phyloP scores from a whole-genome alignment of 92 coral and sea anemone species.

The Umimayanthus chanpuru region DNA sequence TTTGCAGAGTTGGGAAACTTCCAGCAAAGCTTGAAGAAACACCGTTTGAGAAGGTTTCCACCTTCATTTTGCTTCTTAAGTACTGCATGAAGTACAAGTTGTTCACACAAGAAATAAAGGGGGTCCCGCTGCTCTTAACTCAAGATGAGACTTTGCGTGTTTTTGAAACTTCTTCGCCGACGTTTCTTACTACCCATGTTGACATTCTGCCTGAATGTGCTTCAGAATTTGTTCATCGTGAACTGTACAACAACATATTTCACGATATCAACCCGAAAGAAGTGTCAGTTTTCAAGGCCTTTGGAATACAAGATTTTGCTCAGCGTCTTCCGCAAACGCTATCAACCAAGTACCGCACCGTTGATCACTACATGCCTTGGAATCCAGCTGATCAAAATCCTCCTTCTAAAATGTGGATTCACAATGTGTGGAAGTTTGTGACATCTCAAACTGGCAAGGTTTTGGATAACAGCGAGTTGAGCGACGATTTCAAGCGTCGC shows the following conservation, averaged over 20 bases:
- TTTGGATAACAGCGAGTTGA: background rate
- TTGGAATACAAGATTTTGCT: constrained; percentile 64
- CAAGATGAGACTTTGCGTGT: constrained; percentile 67
- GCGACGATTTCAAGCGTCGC: background rate
- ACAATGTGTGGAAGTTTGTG: constrained; percentile 60
- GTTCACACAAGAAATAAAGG: constrained; percentile 53
- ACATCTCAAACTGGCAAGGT: background rate
- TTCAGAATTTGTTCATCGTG: constrained; percentile 56
- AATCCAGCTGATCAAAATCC: background rate
- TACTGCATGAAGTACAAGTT: constrained; percentile 60
- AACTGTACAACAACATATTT: constrained; percentile 32
- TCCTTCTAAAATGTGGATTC: constrained; percentile 43
- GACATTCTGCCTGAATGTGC: constrained; percentile 51
- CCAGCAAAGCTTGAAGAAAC: constrained; percentile 48
- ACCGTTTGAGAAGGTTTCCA: constrained; percentile 43
- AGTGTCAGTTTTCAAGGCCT: constrained; percentile 52
- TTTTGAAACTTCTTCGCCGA: constrained; percentile 45
- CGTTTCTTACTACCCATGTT: constrained; percentile 45
- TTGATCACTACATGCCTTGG: constrained; percentile 48
- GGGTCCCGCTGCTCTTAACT: constrained; percentile 81
- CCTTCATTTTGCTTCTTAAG: constrained; percentile 47
- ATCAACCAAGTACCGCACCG: background rate
- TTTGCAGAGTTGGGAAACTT: constrained; percentile 49
- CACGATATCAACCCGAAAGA: background rate
- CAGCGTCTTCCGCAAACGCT: constrained; percentile 43